phyloP scores from a whole-genome alignment of 2,113 vertebrate species.

The Hyaena hyaena region DNA sequence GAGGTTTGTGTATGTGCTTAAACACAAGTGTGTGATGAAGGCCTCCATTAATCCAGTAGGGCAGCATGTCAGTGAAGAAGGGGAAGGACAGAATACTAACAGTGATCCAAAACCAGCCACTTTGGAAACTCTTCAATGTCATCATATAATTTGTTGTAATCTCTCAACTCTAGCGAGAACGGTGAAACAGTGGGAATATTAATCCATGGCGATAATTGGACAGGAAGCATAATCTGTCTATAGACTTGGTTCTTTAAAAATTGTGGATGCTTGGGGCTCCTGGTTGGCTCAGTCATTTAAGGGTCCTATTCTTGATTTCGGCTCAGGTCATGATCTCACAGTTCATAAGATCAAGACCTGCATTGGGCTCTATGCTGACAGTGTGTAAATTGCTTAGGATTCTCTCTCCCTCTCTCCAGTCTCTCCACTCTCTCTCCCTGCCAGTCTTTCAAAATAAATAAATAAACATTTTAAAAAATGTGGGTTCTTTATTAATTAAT shows the following conservation, averaged over 20 bases:
- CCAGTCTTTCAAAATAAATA: too few species aligned
- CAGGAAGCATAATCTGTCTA: slow-evolving; percentile 90
- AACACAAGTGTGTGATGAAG: slow-evolving; percentile 95
- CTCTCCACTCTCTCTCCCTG: too few species aligned
- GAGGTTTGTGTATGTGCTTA: slow-evolving; percentile 96
- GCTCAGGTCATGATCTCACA: too few species aligned
- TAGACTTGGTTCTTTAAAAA: slow-evolving; percentile 94
- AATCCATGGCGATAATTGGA: slow-evolving; percentile 93
- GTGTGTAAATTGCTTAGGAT: too few species aligned
- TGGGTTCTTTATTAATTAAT: slow-evolving; percentile 93
- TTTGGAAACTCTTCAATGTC: slow-evolving; percentile 86
- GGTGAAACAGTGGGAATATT: slow-evolving; percentile 93
- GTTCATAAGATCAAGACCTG: too few species aligned
- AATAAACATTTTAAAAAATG: slow-evolving; percentile 72
- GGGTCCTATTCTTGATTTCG: too few species aligned
- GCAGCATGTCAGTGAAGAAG: slow-evolving; percentile 96
- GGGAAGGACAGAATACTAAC: slow-evolving; percentile 95
- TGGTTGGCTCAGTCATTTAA: too few species aligned
- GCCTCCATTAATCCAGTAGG: slow-evolving; percentile 98
- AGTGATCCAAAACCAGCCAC: slow-evolving; percentile 91
- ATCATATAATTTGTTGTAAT: slow-evolving; percentile 96
- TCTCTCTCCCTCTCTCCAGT: too few species aligned
- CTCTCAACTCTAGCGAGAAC: slow-evolving; percentile 94
- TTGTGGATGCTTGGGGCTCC: too few species aligned
- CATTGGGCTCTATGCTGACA: too few species aligned